A percentile compares a stretch with the other conserved stretches of the same genome.
phyloP scores from a whole-genome alignment of 2,797 vertebrate species.

The Myotis findleyi region DNA sequence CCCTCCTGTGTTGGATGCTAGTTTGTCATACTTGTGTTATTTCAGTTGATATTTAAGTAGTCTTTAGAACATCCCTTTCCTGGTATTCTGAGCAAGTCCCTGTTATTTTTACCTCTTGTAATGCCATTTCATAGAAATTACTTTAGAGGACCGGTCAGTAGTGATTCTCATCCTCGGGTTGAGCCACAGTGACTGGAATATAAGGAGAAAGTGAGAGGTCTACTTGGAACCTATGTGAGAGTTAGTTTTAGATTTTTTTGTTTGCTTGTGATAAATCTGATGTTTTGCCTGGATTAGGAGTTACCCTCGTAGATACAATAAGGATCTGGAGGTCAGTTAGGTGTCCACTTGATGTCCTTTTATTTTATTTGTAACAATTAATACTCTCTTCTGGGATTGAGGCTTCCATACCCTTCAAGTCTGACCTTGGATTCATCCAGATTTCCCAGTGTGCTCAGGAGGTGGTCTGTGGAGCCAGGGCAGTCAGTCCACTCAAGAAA shows the following conservation, averaged over 20 bases:
- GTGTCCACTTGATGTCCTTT: conserved; percentile 51
- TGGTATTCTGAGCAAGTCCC: conserved; percentile 2
- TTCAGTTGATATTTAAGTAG: not conserved
- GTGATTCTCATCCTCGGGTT: not conserved
- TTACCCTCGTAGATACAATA: not conserved
- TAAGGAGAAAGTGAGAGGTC: not conserved
- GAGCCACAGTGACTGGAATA: not conserved
- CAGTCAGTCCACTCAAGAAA: not conserved
- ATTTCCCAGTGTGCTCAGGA: not conserved
- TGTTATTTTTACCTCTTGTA: not conserved
- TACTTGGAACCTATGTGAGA: not conserved
- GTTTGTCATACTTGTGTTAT: not conserved
- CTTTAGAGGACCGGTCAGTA: not conserved
- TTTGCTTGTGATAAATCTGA: not conserved
- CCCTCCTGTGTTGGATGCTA: not conserved
- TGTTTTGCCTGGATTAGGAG: not conserved
- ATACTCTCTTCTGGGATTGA: not conserved
- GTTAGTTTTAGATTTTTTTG: not conserved
- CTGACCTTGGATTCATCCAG: not conserved
- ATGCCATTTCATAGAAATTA: not conserved
- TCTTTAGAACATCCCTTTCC: not conserved
- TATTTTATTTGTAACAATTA: conserved; percentile 45
- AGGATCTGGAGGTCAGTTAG: not conserved
- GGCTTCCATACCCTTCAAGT: not conserved
- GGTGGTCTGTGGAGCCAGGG: not conserved